Conservation (phyloP, 2,797 vertebrate species). For the Tangara arthus region DNA sequence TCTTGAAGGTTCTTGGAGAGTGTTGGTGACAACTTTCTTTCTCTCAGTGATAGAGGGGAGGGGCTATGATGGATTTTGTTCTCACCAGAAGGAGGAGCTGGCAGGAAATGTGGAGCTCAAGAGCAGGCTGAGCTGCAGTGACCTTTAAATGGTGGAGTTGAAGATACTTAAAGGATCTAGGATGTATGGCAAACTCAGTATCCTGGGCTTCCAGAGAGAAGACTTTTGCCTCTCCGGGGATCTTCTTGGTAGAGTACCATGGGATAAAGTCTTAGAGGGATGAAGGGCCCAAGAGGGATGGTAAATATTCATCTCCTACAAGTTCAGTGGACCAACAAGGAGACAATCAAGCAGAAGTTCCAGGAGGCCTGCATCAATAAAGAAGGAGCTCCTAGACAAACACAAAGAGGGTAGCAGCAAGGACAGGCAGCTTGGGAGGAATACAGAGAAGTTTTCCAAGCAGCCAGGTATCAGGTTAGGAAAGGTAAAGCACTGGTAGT, state of each 20-base stretch:
- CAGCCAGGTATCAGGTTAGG: not conserved
- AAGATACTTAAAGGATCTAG: not conserved
- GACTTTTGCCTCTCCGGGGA: too few species aligned
- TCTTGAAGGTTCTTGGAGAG: not conserved
- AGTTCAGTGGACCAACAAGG: not conserved
- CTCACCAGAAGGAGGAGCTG: not conserved
- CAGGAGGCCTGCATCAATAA: not conserved
- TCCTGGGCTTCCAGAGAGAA: not conserved
- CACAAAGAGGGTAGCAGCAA: not conserved
- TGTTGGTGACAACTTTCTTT: not conserved
- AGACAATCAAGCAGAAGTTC: not conserved
- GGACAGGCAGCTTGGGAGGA: too few species aligned
- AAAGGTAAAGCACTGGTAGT: not conserved
- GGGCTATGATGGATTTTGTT: not conserved
- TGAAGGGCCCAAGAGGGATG: not conserved
- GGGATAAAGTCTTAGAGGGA: not conserved
- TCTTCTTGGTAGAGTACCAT: not conserved
- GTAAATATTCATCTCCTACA: not conserved
- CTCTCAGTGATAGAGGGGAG: not conserved
- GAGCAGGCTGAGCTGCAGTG: not conserved
- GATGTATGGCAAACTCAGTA: not conserved
- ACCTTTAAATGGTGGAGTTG: not conserved
- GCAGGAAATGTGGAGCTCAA: fast-evolving
- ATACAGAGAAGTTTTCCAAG: not conserved
- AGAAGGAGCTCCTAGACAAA: not conserved